Evolutionary conservation across 2,888 invertebrate genomes (phyloP), one percentile per base, ranked within the genome.

Genomic region (Mythimna impura): DNA sequence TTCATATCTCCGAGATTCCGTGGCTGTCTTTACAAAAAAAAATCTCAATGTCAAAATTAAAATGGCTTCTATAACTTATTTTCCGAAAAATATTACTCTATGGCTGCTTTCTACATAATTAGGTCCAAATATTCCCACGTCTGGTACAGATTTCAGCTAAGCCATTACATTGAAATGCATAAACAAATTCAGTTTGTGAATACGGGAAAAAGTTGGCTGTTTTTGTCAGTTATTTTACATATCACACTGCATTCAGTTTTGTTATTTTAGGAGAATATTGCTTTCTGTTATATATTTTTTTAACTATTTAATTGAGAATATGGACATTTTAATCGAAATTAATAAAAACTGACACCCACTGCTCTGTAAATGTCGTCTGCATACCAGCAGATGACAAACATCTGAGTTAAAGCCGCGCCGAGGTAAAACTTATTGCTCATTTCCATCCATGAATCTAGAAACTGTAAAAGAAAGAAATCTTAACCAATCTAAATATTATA

Each of bases 341-440:
- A 40, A 62, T 2, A 22, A 61, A n/a, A 50, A 0, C 10, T 73
- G 36, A 36, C 20, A 85, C 93, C 86, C 81, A 94, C 95, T 80
- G 94, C 90, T 82, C 92, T 91, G 68, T 87, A 94, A 75, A 95
- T 94, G 63, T 95, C 94, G 76, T 95, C 94, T 54, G 94, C 94
- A 67, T 93, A 95, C 94, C 93, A 95, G 73, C 94, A 94, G 36
- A 95, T 87, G 66, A 95, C 92, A 17, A 93, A 94, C 83, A 94
- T 93, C 87, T 94, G 93, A 61, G 94, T 93, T 75, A 95, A 74
- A 9, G 91, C 93, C 9, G 94, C 92, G 17, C 91, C 91, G 50
- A 94, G 86, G 83, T 92, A 95, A 71, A 95, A 92, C 80, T 95
- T 95, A 87, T 94, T 94, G 81, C 93, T 93, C 88, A 94, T 89